Evolutionary conservation across 1,140 invertebrate genomes (phyloP), one percentile per base, ranked within the genome.

Genomic region (Euura lappo): DNA sequence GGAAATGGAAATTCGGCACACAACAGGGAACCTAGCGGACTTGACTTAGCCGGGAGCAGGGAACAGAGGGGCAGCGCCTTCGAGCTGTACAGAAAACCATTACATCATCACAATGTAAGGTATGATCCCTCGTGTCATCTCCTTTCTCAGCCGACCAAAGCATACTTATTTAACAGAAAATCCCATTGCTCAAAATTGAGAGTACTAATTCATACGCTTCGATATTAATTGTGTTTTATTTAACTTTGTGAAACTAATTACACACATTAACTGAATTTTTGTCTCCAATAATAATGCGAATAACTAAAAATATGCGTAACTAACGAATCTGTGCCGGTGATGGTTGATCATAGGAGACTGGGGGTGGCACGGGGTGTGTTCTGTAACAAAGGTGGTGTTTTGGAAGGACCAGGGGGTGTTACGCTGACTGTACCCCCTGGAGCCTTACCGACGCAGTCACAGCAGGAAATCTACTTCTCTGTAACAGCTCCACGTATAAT

Each of bases 391-490:
- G 97, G 97, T 68, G 96, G 95, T 65, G 90, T 93, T 44, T 86
- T 98, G 72, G 91, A 94, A 75, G 96, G 94, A 75, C 92, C 95
- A 86, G 97, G 96, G 89, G 96, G 96, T 77, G 97, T 98, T 46
- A 94, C 93, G 70, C 88, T 98, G 72, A 91, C 94, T 78, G 95
- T 98, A 81, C 97, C 97, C 64, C 91, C 93, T 71, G 94, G 95
- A 73, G 97, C 97, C 45, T 92, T 98, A 76, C 91, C 93, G 68
- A 89, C 91, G 28, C 94, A 95, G 65, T 91, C 92, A 76, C 91
- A 92, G 77, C 96, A 98, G 89, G 96, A 98, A 88, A 94, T 98
- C 81, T 98, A 97, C 91, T 97, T 98, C 90, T 97, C 97, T 84
- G 96, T 98, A 75, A 92, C 92, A 76, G 92, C 93, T 83, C 91